Evolutionary conservation across 2,113 vertebrate species (phyloP).

Genomic region (Oenanthe melanoleuca): DNA sequence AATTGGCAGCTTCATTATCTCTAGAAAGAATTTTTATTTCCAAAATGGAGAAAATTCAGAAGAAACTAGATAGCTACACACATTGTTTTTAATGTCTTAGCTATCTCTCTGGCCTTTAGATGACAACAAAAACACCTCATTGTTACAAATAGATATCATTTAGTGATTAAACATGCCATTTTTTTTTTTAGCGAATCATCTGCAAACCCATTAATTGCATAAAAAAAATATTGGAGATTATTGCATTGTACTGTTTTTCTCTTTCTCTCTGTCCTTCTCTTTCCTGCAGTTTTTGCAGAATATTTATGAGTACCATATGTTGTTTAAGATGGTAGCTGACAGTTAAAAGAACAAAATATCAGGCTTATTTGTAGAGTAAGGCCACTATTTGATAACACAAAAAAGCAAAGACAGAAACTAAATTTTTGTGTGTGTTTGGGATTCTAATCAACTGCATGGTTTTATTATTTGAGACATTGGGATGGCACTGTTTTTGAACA

Average conservation of each 20-base stretch:
- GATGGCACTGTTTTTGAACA: not conserved
- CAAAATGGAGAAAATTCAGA: not conserved
- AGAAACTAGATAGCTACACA: not conserved
- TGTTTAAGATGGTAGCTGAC: constrained; percentile 21
- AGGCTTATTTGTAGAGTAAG: constrained; percentile 6
- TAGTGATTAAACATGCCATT: constrained; percentile 37
- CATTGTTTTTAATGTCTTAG: not conserved
- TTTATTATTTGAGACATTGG: not conserved
- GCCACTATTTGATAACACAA: not conserved
- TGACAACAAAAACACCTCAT: constrained; percentile 11
- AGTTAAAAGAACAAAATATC: constrained; percentile 19
- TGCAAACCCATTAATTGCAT: constrained; percentile 21
- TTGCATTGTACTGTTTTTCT: constrained; percentile 31
- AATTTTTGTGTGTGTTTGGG: not conserved
- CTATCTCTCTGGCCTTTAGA: constrained; percentile 8
- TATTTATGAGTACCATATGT: not conserved
- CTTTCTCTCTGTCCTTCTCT: constrained; percentile 45
- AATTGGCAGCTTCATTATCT: not conserved
- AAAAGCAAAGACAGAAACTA: not conserved
- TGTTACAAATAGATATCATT: constrained; percentile 32
- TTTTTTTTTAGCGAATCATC: constrained; percentile 44
- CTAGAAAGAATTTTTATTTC: not conserved
- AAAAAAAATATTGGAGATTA: not conserved
- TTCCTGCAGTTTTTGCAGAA: constrained; percentile 36
- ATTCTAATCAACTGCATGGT: not conserved